Evolutionary conservation across 1,140 invertebrate species (phyloP), one percentile per base, ranked within the genome.

Genomic region (Andrena cerasifolii): DNA sequence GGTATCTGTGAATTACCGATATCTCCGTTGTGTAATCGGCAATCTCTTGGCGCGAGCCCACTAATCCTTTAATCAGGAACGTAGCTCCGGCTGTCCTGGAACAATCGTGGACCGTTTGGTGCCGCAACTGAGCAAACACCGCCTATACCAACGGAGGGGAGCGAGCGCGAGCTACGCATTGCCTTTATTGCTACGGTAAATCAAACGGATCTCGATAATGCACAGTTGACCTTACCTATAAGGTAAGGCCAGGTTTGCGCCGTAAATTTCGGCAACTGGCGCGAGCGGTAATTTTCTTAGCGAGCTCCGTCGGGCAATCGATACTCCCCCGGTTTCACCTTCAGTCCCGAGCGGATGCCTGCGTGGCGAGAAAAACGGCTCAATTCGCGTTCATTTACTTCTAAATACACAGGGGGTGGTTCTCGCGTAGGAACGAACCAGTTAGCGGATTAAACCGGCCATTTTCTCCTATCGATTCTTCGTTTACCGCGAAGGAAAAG

Each of bases 141-240:
- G 78, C 51, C 63, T 75, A 36, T 43, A 36, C 63, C 6, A 75
- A 66, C 78, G 36, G 7, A 40, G 12, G 63, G 16, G 33, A 26
- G 18, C 40, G 16, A 43, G 21, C 31, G 16, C 47, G 12, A 43
- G 43, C 47, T 82, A 66, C 54, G 71, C 66, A n/a, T 51, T 51
- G 75, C 83, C 82, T 88, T 88, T 88, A 87, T 87, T 85, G 79
- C 78, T 67, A 67, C 65, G 71, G 62, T 91, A 90, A 90, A 90
- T 90, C 89, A 89, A 77, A 75, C 47, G 62, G 71, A 75, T 84
- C 85, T 88, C 88, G 85, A 90, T 90, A 86, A 82, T 79, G 45
- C 63, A 68, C 43, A 45, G 67, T 77, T 77, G 67, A 77, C 75
- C 66, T 77, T 77, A 71, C 56, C 54, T 70, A 71, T 61, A 77